Base-by-base conservation (phyloP, 2,113 vertebrate genomes). In the Microtus oregoni region DNA sequence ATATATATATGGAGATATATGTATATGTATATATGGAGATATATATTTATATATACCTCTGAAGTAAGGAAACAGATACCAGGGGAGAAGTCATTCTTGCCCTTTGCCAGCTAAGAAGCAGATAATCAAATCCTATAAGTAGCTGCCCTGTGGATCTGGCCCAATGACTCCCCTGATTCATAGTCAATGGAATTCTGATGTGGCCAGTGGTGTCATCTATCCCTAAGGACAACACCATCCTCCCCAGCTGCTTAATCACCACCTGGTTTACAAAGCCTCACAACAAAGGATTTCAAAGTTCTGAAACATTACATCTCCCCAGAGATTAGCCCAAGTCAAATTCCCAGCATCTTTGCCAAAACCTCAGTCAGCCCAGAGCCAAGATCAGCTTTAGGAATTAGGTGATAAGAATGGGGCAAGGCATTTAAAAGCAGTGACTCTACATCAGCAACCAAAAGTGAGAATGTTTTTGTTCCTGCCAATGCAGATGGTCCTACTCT, bases 241-340 rank as follows among this genome's bases (percentile, higher is more conserved):
- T 94, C 52, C n/a, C 63, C 41, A 92, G 73, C 28, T 92, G 92
- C 86, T 96, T 96, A 92, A 96, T 92, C 68, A 67, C 38, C 86
- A 90, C 82, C 88, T 94, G 81, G 24, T 97, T 96, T 92, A 97
- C 86, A 94, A 93, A 95, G 90, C 88, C 47, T 88, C 55, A 96
- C 72, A 95, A 95, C 72, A 92, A 95, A 96, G 47, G 19, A 73
- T 6, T 32, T 91, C 86, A 91, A 89, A 76, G 3, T 20, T 83
- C 63, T 44, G 79, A 97, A 86, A 94, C 86, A 96, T 92, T 97
- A 89, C 22, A 91, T 93, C 91, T 95, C 86, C 63, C 91, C 44
- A 28, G 30, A 61, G 88, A 92, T 93, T 89, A 94, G 52, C 30
- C 79, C 35, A 91, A 94, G 81, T 93, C 26, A 72, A 67, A 90